A percentile compares a stretch with the other conserved stretches of the same genome.
Evolutionary conservation across 1,140 invertebrate genomes (phyloP).

Genomic region (Brachionus asplanchnoidis): DNA sequence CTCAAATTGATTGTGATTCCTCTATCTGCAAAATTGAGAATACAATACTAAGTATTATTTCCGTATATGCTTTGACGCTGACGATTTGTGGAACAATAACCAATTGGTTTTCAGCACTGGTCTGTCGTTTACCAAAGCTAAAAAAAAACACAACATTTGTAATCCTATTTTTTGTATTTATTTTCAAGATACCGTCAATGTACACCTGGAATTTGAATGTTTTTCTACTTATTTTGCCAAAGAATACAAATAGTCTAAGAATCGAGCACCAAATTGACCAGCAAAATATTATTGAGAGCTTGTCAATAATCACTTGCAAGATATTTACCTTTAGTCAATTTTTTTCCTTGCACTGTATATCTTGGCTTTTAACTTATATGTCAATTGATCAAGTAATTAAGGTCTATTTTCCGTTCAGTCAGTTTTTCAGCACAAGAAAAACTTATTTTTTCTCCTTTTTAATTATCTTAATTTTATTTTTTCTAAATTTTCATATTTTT

Average conservation of each 20-base stretch:
- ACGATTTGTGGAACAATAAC: not conserved
- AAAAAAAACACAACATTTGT: not conserved
- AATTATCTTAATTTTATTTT: not conserved
- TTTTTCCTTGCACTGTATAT: not conserved
- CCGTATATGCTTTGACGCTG: not conserved
- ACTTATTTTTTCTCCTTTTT: not conserved
- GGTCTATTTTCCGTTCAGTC: not conserved
- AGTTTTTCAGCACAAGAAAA: not conserved
- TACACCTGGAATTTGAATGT: constrained; percentile 16
- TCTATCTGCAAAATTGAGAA: not conserved
- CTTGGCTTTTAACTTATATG: constrained; percentile 11
- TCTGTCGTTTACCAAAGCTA: not conserved
- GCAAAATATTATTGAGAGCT: not conserved
- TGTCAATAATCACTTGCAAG: not conserved
- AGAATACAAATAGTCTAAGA: not conserved
- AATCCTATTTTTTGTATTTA: not conserved
- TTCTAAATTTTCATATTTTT: not conserved
- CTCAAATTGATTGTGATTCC: not conserved
- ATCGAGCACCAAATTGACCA: not conserved
- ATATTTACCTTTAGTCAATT: constrained; percentile 24
- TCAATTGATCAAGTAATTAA: not conserved
- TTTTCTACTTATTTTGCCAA: not conserved
- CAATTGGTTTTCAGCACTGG: not conserved
- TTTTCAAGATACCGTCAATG: not conserved
- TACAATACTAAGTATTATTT: not conserved